phyloP scores from a whole-genome alignment of 2,797 vertebrate genomes.

The Acanthornis magna region DNA sequence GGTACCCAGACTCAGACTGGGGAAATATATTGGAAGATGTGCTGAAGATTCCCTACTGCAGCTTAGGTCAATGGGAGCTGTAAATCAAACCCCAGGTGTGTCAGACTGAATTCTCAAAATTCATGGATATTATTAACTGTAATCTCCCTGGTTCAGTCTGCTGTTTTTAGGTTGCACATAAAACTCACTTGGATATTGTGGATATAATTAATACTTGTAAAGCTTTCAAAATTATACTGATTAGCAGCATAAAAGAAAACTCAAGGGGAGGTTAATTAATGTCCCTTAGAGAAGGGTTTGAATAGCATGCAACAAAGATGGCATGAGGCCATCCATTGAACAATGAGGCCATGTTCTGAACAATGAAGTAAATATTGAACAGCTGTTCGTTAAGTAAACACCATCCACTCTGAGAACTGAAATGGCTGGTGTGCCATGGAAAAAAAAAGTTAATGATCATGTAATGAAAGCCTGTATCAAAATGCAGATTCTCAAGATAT shows the following conservation, averaged over 20 bases:
- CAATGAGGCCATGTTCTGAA: slow-evolving; percentile 23
- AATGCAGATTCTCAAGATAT: background rate
- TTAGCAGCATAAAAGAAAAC: slow-evolving; percentile 12
- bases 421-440: background rate
- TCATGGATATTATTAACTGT: background rate
- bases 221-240: background rate
- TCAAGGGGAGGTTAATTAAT: slow-evolving; percentile 10
- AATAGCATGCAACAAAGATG: slow-evolving; percentile 47
- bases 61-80: background rate
- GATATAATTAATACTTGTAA: slow-evolving; percentile 22
- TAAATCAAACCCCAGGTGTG: background rate
- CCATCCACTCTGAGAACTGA: background rate
- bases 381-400: slow-evolving; percentile 48
- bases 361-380: slow-evolving; percentile 56
- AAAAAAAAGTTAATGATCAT: background rate
- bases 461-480: slow-evolving; percentile 15
- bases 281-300: slow-evolving; percentile 5
- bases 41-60: background rate
- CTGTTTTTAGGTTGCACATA: background rate
- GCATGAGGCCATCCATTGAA: slow-evolving; percentile 45
- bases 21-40: background rate
- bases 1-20: background rate
- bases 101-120: background rate
- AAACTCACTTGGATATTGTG: background rate
- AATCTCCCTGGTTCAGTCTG: background rate